A percentile compares a stretch with the other conserved stretches of the same genome.
These are phyloP conservation scores for Phataginus tetradactyla DNA, from an alignment of 2,797 vertebrate species.

Conservation along the genomic window DNA sequence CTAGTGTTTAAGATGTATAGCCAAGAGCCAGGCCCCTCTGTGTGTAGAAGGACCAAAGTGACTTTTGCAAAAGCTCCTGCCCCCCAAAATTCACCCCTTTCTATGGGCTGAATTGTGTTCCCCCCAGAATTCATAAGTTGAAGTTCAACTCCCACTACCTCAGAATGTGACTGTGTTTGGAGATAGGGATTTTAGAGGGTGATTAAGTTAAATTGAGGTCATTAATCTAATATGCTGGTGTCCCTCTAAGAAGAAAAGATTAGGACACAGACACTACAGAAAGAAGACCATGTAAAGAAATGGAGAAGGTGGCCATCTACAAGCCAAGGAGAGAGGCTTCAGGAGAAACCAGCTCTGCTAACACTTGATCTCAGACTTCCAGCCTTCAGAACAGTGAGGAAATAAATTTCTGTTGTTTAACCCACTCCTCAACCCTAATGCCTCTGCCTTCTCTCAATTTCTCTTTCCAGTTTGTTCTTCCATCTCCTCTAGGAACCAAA, in stretches of 20 bases:
- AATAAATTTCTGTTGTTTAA: background rate
- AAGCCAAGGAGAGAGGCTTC: background rate
- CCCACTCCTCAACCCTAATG: background rate
- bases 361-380: background rate
- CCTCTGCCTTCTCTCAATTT: background rate
- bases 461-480: constrained; percentile 45
- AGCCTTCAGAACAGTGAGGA: background rate
- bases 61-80: constrained; percentile 18
- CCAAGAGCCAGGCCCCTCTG: background rate
- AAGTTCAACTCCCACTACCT: constrained; percentile 17
- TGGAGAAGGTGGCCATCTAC: background rate
- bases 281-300: background rate
- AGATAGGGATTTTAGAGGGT: background rate
- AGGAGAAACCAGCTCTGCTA: background rate
- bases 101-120: background rate
- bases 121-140: background rate
- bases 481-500: constrained; percentile 51
- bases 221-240: background rate
- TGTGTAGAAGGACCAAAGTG: background rate
- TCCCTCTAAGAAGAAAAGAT: background rate
- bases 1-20: background rate
- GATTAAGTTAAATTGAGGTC: constrained; percentile 9
- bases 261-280: background rate
- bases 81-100: background rate
- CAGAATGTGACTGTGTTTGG: constrained; percentile 7